phyloP scores from a whole-genome alignment of 2,113 vertebrate species.

The Bufo gargarizans region DNA sequence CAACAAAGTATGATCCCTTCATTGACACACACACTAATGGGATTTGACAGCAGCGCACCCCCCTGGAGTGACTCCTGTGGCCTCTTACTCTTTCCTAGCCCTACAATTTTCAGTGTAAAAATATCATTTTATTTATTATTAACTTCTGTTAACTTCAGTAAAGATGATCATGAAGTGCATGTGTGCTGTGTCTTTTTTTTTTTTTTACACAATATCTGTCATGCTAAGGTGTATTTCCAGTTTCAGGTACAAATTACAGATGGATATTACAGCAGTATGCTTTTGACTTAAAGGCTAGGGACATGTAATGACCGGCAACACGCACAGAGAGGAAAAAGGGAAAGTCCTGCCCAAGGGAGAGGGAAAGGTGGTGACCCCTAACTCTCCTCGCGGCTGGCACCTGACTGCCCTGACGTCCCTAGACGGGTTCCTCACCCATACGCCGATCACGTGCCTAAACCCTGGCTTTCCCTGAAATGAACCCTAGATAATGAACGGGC shows the following conservation, averaged over 20 bases:
- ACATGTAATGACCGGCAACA: no score
- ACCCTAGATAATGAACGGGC: no score
- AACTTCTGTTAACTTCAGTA: constrained; percentile 54
- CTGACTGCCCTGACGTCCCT: no score
- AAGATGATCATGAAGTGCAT: constrained; percentile 38
- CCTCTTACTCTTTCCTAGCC: not conserved
- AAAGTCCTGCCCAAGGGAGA: no score
- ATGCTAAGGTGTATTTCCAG: not conserved
- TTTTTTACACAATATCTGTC: not conserved
- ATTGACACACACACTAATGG: not conserved
- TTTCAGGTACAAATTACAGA: not conserved
- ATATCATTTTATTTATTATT: constrained; percentile 61
- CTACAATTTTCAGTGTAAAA: not conserved
- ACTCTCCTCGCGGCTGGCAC: no score
- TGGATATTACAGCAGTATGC: no score
- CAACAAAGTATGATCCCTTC: not conserved
- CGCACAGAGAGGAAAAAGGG: no score
- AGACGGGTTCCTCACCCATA: no score
- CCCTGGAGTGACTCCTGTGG: not conserved
- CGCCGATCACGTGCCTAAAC: no score
- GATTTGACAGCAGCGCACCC: not conserved
- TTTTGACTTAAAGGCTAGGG: no score
- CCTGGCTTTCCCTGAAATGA: no score
- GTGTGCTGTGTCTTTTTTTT: not conserved
- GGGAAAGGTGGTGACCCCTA: no score